Conservation (phyloP, 2,888 invertebrate species). For the Heliconius ethilla region DNA sequence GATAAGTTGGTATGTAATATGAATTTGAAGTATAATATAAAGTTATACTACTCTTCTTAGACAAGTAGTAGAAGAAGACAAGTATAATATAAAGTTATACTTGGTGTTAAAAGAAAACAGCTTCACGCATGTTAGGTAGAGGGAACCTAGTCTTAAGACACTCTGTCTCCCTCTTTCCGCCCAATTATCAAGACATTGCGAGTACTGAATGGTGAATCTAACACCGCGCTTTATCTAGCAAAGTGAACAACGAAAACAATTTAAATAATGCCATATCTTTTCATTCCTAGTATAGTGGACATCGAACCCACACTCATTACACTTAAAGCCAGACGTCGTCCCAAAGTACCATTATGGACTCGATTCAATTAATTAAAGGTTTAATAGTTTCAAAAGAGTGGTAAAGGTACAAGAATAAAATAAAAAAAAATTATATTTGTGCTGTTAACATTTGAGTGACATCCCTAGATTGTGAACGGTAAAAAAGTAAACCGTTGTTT, state of each 20-base stretch:
- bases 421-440: no score
- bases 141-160: no score
- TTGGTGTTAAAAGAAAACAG: neutral
- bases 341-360: no score
- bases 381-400: neutral
- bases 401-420: neutral
- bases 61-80: no score
- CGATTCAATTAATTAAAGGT: no score
- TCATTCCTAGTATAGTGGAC: neutral
- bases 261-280: neutral
- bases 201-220: neutral
- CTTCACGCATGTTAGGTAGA: neutral
- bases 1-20: no score
- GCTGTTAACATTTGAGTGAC: neutral
- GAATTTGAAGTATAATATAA: no score
- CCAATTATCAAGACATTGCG: neutral
- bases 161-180: neutral
- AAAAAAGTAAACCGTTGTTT: conserved; percentile 12
- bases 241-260: neutral
- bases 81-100: no score
- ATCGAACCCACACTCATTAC: neutral
- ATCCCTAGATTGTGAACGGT: neutral
- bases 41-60: no score
- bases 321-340: no score
- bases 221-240: neutral